Conservation (phyloP, 2,797 vertebrate species). For the Lithobates sylvaticus region DNA sequence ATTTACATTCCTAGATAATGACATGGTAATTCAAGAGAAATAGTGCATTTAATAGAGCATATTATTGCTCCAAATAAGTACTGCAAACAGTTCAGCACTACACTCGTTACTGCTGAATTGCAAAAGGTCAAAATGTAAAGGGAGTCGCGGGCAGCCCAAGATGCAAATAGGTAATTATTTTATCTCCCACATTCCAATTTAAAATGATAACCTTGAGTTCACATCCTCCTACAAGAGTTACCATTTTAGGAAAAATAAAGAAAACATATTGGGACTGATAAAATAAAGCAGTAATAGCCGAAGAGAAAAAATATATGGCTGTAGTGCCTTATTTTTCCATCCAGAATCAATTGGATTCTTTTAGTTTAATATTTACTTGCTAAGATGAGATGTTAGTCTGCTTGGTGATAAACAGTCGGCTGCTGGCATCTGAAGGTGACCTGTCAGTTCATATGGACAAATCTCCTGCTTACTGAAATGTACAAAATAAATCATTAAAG, state of each 20-base stretch:
- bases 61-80: constrained; percentile 50
- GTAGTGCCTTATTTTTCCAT: constrained; percentile 89
- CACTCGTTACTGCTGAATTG: constrained; percentile 30
- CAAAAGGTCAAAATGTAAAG: constrained; percentile 67
- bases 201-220: constrained; percentile 92
- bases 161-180: constrained; percentile 93
- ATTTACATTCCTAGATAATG: constrained; percentile 37
- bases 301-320: constrained; percentile 95
- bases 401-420: constrained; percentile 99
- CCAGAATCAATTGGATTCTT: constrained; percentile 99
- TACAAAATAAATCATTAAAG: constrained; percentile 99
- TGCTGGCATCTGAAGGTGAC: constrained; percentile 99
- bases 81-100: constrained; percentile 27
- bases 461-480: constrained; percentile 99
- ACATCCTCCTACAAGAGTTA: constrained; percentile 85
- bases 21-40: constrained; percentile 28
- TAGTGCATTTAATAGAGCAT: constrained; percentile 40
- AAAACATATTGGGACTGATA: constrained; percentile 73
- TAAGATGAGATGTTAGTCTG: constrained; percentile 99
- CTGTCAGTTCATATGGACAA: constrained; percentile 99
- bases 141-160: constrained; percentile 77
- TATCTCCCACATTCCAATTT: constrained; percentile 85
- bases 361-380: constrained; percentile 99
- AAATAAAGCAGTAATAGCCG: constrained; percentile 86
- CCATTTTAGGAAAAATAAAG: constrained; percentile 77